phyloP scores from a whole-genome alignment of 2,888 invertebrate species.

The Apotomis capreana region DNA sequence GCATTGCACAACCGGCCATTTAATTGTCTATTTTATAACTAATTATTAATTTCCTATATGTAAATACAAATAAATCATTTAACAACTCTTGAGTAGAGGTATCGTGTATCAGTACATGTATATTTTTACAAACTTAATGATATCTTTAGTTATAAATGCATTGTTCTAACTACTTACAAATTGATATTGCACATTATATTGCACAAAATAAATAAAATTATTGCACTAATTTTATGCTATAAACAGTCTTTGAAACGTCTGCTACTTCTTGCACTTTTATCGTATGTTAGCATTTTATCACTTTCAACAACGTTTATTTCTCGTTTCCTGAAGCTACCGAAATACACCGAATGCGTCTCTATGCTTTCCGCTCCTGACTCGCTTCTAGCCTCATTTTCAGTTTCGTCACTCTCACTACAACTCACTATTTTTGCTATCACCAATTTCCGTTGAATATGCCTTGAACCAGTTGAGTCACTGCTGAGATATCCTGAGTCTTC shows the following conservation, averaged over 20 bases:
- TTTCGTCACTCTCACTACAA: slow-evolving; percentile 90
- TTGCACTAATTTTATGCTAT: slow-evolving; percentile 56
- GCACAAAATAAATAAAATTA: slow-evolving; percentile 56
- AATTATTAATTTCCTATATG: slow-evolving; percentile 41
- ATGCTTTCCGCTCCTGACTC: slow-evolving; percentile 94
- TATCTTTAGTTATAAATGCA: slow-evolving; percentile 22
- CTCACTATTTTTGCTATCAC: slow-evolving; percentile 81
- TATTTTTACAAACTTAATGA: slow-evolving; percentile 32
- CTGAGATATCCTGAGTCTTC: slow-evolving; percentile 94
- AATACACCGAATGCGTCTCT: slow-evolving; percentile 94
- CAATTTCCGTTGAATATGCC: slow-evolving; percentile 70
- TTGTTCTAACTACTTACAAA: slow-evolving; percentile 17
- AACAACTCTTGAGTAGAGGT: slow-evolving; percentile 39
- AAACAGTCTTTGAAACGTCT: slow-evolving; percentile 53
- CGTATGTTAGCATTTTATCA: slow-evolving; percentile 50
- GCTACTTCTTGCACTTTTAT: slow-evolving; percentile 56
- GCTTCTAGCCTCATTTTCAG: slow-evolving; percentile 91
- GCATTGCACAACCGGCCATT: slow-evolving; percentile 82
- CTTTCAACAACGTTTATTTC: slow-evolving; percentile 60
- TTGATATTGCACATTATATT: slow-evolving; percentile 65
- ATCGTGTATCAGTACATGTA: slow-evolving; percentile 41
- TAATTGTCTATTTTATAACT: slow-evolving; percentile 35
- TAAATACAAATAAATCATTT: slow-evolving; percentile 29
- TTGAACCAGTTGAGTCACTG: slow-evolving; percentile 88
- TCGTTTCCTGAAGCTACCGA: slow-evolving; percentile 87